Evolutionary conservation across 2,797 vertebrate genomes (phyloP), one percentile per base, ranked within the genome.

Genomic region (Podargus strigoides): DNA sequence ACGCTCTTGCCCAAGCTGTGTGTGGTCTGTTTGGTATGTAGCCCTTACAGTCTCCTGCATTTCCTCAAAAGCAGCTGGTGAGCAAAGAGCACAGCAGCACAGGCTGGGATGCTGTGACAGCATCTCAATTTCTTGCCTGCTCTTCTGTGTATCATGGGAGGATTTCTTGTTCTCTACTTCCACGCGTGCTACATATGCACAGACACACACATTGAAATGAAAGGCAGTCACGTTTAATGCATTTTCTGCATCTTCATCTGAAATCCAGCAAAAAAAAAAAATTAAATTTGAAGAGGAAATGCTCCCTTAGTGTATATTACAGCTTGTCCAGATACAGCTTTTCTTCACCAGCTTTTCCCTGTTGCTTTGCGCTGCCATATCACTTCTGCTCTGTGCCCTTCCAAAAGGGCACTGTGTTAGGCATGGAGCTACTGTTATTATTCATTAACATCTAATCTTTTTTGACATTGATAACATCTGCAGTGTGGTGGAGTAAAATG

Each of bases 361-460:
- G 50, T 41, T 7, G 4, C 52, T 90, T 82, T 80, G 39, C 16
- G 13, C 36, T 79, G 14, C 32, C 59, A 19, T 14, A 22, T 44
- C 47, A 28, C 49, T 88, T 12, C n/a, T 74, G 21, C 34, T 86
- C 41, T 36, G 23, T 68, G 55, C 59, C 56, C 42, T 77, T 87
- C 75, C 24, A 74, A 27, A 76, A 87, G 42, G 53, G 50, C 66
- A 50, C 21, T 0, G 0, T 0, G 0, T 20, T 76, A 86, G 32
- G 28, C 53, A 76, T 75, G 62, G 24, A 94, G 46, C 20, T 88
- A 28, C 42, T 53, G 44, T 58, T 82, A 46, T 28, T 93, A 46
- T 28, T 93, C 49, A 68, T 72, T 46, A 85, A 44, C 39, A 44
- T 36, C 41, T 68, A 62, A 63, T 73, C 24, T 46, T 82, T 90